These are phyloP conservation scores for Danionella cerebrum DNA, from an alignment of 2,113 vertebrate genomes.

Conservation along the genomic window DNA sequence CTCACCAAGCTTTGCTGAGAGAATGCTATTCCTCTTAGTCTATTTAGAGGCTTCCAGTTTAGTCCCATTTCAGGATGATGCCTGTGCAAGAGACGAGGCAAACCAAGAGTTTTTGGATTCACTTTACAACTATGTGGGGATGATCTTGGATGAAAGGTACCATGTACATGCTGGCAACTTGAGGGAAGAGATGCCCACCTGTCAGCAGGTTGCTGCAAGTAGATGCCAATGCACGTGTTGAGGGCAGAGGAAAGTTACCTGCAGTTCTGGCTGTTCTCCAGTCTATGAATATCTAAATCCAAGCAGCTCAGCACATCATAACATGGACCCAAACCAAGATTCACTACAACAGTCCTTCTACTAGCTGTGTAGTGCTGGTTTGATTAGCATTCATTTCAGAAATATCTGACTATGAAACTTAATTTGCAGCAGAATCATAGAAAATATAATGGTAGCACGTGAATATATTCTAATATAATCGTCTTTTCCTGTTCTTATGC, in stretches of 20 bases:
- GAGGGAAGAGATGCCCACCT: conserved; percentile 40
- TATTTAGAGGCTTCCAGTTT: background rate
- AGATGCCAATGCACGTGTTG: conserved; percentile 48
- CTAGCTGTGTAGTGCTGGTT: too few relatives aligned
- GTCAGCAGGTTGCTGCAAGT: conserved; percentile 50
- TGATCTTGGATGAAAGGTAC: too few relatives aligned
- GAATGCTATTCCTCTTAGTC: background rate
- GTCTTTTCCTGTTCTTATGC: too few relatives aligned
- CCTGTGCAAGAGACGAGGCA: background rate
- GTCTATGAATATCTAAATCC: background rate
- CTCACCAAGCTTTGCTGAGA: background rate
- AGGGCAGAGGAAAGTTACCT: conserved; percentile 29
- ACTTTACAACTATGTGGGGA: too few relatives aligned
- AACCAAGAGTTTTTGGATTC: too few relatives aligned
- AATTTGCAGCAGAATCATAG: too few relatives aligned
- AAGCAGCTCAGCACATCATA: conserved; percentile 1
- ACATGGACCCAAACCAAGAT: background rate
- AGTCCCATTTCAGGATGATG: background rate
- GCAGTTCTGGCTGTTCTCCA: conserved; percentile 16
- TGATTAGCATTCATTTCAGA: too few relatives aligned
- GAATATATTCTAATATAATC: too few relatives aligned
- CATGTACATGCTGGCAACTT: conserved; percentile 49
- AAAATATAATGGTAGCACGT: too few relatives aligned
- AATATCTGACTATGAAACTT: too few relatives aligned
- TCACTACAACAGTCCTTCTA: too few relatives aligned